Evolutionary conservation across 2,888 invertebrate species (phyloP).

Genomic region (Caradrina clavipalpis): DNA sequence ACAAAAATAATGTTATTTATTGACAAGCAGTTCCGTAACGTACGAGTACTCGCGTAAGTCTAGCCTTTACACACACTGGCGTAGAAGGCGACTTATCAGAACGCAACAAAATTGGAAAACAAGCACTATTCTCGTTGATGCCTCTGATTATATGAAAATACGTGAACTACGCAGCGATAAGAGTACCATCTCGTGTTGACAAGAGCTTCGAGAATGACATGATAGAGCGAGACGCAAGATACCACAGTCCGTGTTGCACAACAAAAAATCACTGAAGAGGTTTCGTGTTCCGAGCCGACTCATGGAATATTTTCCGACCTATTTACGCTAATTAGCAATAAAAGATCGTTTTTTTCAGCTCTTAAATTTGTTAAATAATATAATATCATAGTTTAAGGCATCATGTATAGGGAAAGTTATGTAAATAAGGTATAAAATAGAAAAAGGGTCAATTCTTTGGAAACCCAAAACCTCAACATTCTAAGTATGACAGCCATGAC

Average conservation of each 20-base stretch:
- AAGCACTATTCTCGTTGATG: conserved; percentile 75
- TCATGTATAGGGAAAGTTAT: conserved; percentile 19
- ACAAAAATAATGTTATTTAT: conserved; percentile 70
- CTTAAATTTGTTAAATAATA: conserved; percentile 1
- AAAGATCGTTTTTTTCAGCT: conserved; percentile 10
- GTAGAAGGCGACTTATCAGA: conserved; percentile 94
- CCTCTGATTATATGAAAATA: conserved; percentile 82
- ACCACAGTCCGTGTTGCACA: conserved; percentile 64
- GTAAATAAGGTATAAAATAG: conserved; percentile 56
- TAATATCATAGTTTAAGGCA: background rate
- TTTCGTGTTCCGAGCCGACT: conserved; percentile 85
- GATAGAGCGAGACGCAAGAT: conserved; percentile 79
- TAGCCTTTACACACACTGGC: conserved; percentile 98
- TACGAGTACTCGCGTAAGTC: conserved; percentile 80
- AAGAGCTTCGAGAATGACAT: conserved; percentile 77
- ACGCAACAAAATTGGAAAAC: conserved; percentile 78
- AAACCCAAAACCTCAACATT: conserved; percentile 87
- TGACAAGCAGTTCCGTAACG: conserved; percentile 65
- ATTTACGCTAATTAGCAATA: conserved; percentile 24
- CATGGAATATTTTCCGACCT: conserved; percentile 73
- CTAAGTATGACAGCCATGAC: conserved; percentile 67
- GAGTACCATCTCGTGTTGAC: conserved; percentile 84
- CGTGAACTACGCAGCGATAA: conserved; percentile 88
- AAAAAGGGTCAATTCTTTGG: conserved; percentile 76
- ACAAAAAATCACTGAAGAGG: conserved; percentile 77